Base-by-base conservation (phyloP, 2,797 vertebrate genomes). In the Cygnus olor region DNA sequence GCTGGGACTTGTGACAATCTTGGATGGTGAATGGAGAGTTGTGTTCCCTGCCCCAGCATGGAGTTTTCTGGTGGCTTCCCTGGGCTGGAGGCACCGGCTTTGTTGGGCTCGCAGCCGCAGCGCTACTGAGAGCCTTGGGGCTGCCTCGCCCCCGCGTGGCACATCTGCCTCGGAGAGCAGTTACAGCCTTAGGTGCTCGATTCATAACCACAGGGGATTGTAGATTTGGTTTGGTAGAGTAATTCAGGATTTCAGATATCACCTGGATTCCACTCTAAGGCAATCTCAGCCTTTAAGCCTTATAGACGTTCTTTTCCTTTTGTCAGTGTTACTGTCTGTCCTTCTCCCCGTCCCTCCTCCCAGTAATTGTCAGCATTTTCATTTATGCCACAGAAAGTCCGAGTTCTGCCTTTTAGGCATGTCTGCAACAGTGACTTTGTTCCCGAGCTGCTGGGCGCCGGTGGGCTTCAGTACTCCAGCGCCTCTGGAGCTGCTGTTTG, bases 101-200 rank as follows among this genome's bases (percentile, higher is more conserved):
- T 65, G 19, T 22, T 45, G 25, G 57, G 25, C 34, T 64, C 20
- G 32, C 74, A 24, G 28, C 56, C 69, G 60, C 70, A 38, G 34
- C 11, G 45, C 45, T 74, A 68, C 56, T 69, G 57, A 36, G 12
- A 44, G 40, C 30, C 11, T 44, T 61, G 8, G 42, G 47, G 38
- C 40, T 81, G 66, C 34, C 49, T 34, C 5, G 21, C 9, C 28
- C 32, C 10, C 1, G 2, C 27, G 9, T 0, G 2, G 42, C 38
- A 17, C 64, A 8, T 44, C 60, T 25, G 20, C 49, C 11, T 5
- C 5, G 2, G 34, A 40, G 66, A 60, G 44, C 0, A 51, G 45
- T 8, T 49, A 20, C 49, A 68, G 19, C 32, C 38, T 40, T 19
- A n/a, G 61, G 30, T 64, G 60, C 44, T 51, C 21, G 6, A 14